phyloP scores from a whole-genome alignment of 2,113 vertebrate species.

The Pongo pygmaeus region DNA sequence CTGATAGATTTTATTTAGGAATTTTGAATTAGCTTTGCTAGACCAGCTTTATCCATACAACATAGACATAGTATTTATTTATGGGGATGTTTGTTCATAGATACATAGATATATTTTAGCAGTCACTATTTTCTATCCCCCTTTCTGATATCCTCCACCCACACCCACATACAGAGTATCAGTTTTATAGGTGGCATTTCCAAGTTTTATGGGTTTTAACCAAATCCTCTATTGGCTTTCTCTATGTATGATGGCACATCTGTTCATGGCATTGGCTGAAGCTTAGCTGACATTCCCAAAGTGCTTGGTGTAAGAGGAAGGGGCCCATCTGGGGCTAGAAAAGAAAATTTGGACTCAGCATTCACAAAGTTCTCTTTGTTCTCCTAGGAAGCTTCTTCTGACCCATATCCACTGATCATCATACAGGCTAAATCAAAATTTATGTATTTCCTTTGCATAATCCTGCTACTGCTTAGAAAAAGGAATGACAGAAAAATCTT shows the following conservation, averaged over 20 bases:
- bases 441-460: slow-evolving; percentile 18
- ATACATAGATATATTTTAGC: not conserved
- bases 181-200: not conserved
- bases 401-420: slow-evolving; percentile 59
- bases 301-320: slow-evolving; percentile 17
- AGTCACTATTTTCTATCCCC: not conserved
- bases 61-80: slow-evolving; percentile 21
- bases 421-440: slow-evolving; percentile 71
- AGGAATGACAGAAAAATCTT: not conserved
- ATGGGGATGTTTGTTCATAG: not conserved
- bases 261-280: slow-evolving; percentile 18
- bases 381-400: slow-evolving; percentile 63
- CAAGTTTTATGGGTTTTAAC: not conserved
- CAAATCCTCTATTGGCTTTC: not conserved
- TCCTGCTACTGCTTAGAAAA: not conserved
- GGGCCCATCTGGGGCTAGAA: not conserved
- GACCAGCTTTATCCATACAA: not conserved
- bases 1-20: not conserved
- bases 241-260: not conserved
- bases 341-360: slow-evolving; percentile 48
- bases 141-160: not conserved
- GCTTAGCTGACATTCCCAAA: not conserved
- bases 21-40: not conserved
- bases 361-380: slow-evolving; percentile 45
- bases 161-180: not conserved